phyloP scores from a whole-genome alignment of 2,113 vertebrate genomes.

The Naja naja region DNA sequence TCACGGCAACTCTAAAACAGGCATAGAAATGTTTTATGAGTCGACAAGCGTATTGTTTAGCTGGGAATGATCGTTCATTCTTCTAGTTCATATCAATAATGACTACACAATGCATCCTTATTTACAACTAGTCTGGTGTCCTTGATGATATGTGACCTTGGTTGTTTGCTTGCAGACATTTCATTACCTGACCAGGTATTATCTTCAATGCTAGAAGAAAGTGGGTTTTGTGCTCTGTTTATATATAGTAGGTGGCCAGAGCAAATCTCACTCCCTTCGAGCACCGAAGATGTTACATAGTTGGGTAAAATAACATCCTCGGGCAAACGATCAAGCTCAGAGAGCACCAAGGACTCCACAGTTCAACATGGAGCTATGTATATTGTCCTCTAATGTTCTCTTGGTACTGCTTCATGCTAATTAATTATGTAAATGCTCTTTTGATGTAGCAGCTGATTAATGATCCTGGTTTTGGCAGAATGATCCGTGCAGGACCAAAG shows the following conservation, averaged over 20 bases:
- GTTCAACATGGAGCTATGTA: neutral
- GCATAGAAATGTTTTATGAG: no score
- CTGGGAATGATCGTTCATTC: neutral
- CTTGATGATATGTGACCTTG: neutral
- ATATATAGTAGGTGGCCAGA: neutral
- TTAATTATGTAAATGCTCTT: no score
- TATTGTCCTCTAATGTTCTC: neutral
- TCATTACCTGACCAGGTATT: neutral
- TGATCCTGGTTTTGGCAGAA: constrained; percentile 26
- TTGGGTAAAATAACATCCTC: neutral
- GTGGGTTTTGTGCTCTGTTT: neutral
- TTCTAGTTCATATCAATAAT: neutral
- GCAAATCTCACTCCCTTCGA: neutral
- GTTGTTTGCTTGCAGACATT: no score
- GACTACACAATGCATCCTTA: neutral
- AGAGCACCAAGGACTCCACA: neutral
- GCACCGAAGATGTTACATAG: neutral
- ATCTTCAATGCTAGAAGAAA: neutral
- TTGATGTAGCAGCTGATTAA: no score
- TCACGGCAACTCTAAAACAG: no score
- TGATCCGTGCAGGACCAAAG: constrained; percentile 34
- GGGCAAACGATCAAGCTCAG: neutral
- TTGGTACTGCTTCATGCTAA: no score
- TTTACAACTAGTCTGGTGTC: neutral
- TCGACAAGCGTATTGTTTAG: neutral